These are phyloP conservation scores for Junonia oenone DNA, from an alignment of 2,888 invertebrate species.

Conservation along the genomic window DNA sequence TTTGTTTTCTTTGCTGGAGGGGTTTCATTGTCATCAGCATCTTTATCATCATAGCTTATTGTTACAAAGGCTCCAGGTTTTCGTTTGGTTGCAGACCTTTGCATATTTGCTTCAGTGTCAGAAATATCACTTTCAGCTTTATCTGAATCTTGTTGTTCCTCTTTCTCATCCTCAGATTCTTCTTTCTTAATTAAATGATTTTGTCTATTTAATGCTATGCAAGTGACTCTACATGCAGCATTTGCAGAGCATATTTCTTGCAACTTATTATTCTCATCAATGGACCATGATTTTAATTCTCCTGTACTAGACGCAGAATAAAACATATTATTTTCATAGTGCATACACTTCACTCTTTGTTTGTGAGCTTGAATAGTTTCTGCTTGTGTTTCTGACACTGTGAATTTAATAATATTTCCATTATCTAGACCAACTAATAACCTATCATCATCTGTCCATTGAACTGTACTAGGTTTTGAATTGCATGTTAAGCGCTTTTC, in stretches of 20 bases:
- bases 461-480: constrained; percentile 84
- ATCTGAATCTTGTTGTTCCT: constrained; percentile 34
- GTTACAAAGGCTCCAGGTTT: constrained; percentile 65
- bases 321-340: constrained; percentile 75
- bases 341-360: constrained; percentile 84
- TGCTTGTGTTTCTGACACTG: constrained; percentile 72
- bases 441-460: constrained; percentile 83
- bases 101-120: constrained; percentile 25
- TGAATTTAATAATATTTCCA: constrained; percentile 82
- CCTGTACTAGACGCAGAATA: constrained; percentile 89
- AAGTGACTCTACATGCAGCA: constrained; percentile 86
- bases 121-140: constrained; percentile 41
- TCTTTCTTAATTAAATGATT: constrained; percentile 62
- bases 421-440: constrained; percentile 87
- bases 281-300: constrained; percentile 86
- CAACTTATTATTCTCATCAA: constrained; percentile 49
- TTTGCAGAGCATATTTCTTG: constrained; percentile 79
- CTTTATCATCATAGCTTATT: constrained; percentile 56
- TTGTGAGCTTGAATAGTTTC: constrained; percentile 78
- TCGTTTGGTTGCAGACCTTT: constrained; percentile 41
- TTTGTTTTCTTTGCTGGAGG: constrained; percentile 50
- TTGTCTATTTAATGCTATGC: constrained; percentile 81
- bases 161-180: constrained; percentile 39
- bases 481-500: constrained; percentile 83
- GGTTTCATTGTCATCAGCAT: constrained; percentile 40